Conservation (phyloP, 2,888 invertebrate genomes). For the Plagiodera versicolora region DNA sequence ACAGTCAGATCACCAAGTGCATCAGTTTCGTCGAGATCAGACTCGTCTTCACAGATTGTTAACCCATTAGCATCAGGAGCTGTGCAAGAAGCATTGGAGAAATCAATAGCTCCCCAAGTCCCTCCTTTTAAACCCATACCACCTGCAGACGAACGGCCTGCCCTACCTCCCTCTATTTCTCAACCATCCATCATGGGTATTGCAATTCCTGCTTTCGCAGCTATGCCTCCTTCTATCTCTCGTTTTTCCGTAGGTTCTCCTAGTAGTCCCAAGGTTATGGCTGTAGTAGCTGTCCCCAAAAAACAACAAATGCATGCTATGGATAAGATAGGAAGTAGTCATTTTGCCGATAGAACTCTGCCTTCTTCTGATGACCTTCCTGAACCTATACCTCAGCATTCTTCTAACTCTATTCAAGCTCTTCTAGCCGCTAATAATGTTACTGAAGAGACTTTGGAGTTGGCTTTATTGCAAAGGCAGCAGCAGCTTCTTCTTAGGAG, state of each 20-base stretch:
- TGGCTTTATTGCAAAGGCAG: slow-evolving; percentile 69
- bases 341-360: slow-evolving; percentile 46
- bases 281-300: slow-evolving; percentile 45
- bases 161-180: slow-evolving; percentile 18
- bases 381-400: slow-evolving; percentile 33
- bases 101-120: slow-evolving; percentile 53
- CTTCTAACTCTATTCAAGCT: slow-evolving; percentile 44
- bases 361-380: slow-evolving; percentile 41
- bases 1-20: slow-evolving; percentile 31
- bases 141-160: slow-evolving; percentile 60
- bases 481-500: slow-evolving; percentile 62
- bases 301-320: slow-evolving; percentile 33
- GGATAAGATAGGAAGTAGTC: slow-evolving; percentile 45
- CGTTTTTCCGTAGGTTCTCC: slow-evolving; percentile 55
- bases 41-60: slow-evolving; percentile 19
- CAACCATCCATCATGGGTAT: slow-evolving; percentile 54
- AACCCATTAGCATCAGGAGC: slow-evolving; percentile 27
- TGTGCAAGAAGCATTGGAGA: slow-evolving; percentile 31
- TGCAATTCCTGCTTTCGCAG: slow-evolving; percentile 59
- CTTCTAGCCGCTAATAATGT: slow-evolving; percentile 70
- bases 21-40: background rate
- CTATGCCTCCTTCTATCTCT: slow-evolving; percentile 61
- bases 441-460: slow-evolving; percentile 75
- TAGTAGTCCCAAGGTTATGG: slow-evolving; percentile 39
- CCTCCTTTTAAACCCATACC: slow-evolving; percentile 82